phyloP scores from a whole-genome alignment of 1,140 invertebrate genomes.

The Tetragonula clypearis region DNA sequence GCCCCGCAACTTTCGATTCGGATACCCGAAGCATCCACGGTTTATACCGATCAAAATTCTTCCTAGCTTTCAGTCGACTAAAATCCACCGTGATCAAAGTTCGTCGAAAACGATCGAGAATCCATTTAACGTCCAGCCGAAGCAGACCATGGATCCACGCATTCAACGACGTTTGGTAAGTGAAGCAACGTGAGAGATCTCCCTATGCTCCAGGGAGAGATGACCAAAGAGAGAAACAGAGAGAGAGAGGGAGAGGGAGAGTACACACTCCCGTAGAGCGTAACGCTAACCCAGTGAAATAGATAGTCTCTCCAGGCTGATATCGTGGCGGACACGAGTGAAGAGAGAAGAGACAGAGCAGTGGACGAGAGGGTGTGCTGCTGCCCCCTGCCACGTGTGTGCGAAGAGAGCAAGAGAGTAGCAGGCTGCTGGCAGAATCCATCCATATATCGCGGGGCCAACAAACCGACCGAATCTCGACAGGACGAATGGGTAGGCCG shows the following conservation, averaged over 20 bases:
- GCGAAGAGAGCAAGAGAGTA: slow-evolving; percentile 36
- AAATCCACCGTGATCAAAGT: slow-evolving; percentile 9
- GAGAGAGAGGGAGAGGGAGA: neutral
- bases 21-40: slow-evolving; percentile 4
- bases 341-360: slow-evolving; percentile 27
- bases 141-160: neutral
- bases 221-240: neutral
- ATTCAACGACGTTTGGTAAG: slow-evolving; percentile 8
- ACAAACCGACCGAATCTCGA: slow-evolving; percentile 79
- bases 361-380: neutral
- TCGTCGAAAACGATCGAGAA: neutral
- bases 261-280: slow-evolving; percentile 48
- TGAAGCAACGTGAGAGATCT: slow-evolving; percentile 26
- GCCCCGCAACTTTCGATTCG: neutral
- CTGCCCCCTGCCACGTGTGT: neutral
- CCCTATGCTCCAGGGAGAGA: slow-evolving; percentile 34
- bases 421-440: slow-evolving; percentile 71
- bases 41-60: slow-evolving; percentile 15
- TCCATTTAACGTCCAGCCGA: slow-evolving; percentile 13
- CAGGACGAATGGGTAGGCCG: slow-evolving; percentile 77
- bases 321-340: slow-evolving; percentile 49
- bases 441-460: slow-evolving; percentile 78
- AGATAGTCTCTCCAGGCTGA: slow-evolving; percentile 67
- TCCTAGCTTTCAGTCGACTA: neutral
- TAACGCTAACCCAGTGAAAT: slow-evolving; percentile 80